Evolutionary conservation across 1,140 invertebrate species (phyloP).

Genomic region (Plectrocnemia conspersa): DNA sequence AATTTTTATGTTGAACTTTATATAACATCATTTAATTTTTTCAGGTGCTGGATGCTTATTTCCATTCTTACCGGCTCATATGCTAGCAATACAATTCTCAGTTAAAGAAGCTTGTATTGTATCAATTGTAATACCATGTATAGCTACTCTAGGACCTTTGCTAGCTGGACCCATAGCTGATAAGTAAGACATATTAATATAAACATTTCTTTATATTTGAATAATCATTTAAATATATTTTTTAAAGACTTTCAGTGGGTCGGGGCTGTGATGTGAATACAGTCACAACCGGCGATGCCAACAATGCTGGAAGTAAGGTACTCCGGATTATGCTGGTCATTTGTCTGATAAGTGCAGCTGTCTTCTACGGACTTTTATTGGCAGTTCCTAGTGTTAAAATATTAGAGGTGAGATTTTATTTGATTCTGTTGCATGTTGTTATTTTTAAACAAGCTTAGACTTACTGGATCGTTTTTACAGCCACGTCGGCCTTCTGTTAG

Average conservation of each 20-base stretch:
- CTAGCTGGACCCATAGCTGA: slow-evolving; percentile 66
- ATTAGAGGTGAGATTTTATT: slow-evolving; percentile 47
- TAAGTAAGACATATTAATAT: slow-evolving; percentile 40
- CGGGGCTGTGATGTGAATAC: slow-evolving; percentile 44
- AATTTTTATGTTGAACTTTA: neutral
- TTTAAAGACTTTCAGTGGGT: slow-evolving; percentile 45
- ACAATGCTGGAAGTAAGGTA: slow-evolving; percentile 52
- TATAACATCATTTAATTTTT: slow-evolving; percentile 35
- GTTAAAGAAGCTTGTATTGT: slow-evolving; percentile 65
- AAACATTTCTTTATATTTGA: neutral
- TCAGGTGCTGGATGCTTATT: slow-evolving; percentile 70
- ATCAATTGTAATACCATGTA: slow-evolving; percentile 66
- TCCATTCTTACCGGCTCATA: slow-evolving; percentile 70
- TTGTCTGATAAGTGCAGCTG: slow-evolving; percentile 60
- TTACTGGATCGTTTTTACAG: slow-evolving; percentile 40
- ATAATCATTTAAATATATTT: neutral
- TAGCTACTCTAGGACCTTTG: slow-evolving; percentile 65
- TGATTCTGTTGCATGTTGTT: too few species aligned
- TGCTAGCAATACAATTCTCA: slow-evolving; percentile 63
- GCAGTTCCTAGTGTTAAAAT: slow-evolving; percentile 59
- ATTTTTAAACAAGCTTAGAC: slow-evolving; percentile 1
- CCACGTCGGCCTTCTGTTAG: slow-evolving; percentile 56
- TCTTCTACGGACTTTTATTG: slow-evolving; percentile 63
- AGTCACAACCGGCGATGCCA: slow-evolving; percentile 43
- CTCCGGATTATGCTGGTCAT: slow-evolving; percentile 64